Percentiles rank a stretch among this genome's conserved stretches.
Conservation (phyloP, 2,888 invertebrate genomes). For the Alitta virens region DNA sequence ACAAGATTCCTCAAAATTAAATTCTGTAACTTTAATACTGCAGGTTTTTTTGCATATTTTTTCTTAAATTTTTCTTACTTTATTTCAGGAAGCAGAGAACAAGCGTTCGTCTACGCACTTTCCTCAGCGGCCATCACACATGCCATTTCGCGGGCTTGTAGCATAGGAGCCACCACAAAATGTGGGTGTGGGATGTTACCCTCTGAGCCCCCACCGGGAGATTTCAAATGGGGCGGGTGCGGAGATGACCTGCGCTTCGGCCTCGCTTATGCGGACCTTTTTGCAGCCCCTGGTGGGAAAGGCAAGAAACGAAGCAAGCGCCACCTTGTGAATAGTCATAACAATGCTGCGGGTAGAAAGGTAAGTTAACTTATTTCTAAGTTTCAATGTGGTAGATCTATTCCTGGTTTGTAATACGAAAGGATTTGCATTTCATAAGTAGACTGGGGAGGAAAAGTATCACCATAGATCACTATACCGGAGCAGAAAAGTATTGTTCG, state of each 20-base stretch:
- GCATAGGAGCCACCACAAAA: slow-evolving; percentile 70
- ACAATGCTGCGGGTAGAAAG: slow-evolving; percentile 93
- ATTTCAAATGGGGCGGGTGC: slow-evolving; percentile 64
- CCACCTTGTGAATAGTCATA: slow-evolving; percentile 93
- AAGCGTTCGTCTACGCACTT: slow-evolving; percentile 81
- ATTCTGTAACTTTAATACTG: too few relatives aligned
- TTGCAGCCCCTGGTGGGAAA: slow-evolving; percentile 36
- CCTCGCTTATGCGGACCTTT: slow-evolving; percentile 53
- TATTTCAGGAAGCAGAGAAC: slow-evolving; percentile 75
- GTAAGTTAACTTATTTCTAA: too few relatives aligned
- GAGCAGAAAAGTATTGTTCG: too few relatives aligned
- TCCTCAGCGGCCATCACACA: slow-evolving; percentile 76
- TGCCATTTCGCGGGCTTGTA: slow-evolving; percentile 76
- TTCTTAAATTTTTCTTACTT: background rate
- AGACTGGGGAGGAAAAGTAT: too few relatives aligned
- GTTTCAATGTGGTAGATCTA: too few relatives aligned
- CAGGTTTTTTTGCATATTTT: too few relatives aligned
- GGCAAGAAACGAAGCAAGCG: slow-evolving; percentile 80
- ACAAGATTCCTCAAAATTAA: too few relatives aligned
- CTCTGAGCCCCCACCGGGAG: slow-evolving; percentile 65
- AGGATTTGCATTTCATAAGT: too few relatives aligned
- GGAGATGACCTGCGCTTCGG: slow-evolving; percentile 67
- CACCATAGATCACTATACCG: too few relatives aligned
- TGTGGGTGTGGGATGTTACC: slow-evolving; percentile 79
- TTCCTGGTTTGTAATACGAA: too few relatives aligned